Conservation (phyloP, 2,113 vertebrate species). For the Ailurus styani region DNA sequence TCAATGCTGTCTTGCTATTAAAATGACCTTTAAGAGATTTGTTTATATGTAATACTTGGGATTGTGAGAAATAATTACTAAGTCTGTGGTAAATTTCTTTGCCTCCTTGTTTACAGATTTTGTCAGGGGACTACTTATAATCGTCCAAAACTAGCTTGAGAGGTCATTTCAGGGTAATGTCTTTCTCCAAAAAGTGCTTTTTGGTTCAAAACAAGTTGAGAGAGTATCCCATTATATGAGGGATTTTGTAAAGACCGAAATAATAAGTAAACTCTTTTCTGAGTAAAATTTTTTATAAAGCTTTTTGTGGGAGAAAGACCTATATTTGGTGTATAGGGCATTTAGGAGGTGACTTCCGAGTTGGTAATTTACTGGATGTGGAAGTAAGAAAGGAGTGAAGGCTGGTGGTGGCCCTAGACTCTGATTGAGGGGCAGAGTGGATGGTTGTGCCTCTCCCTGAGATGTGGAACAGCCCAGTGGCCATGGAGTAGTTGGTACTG, state of each 20-base stretch:
- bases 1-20: not conserved
- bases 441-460: not conserved
- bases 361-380: not conserved
- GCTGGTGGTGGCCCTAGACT: not conserved
- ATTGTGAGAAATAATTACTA: slow-evolving; percentile 46
- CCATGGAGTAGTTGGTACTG: not conserved
- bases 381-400: not conserved
- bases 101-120: slow-evolving; percentile 33
- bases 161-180: slow-evolving; percentile 63
- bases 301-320: not conserved
- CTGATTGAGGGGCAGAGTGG: no score
- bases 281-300: not conserved
- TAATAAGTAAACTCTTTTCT: not conserved
- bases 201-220: slow-evolving; percentile 56
- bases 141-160: slow-evolving; percentile 36
- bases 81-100: slow-evolving; percentile 39
- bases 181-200: slow-evolving; percentile 52
- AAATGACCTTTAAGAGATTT: not conserved
- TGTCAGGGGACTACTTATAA: slow-evolving; percentile 53
- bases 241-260: slow-evolving; percentile 28
- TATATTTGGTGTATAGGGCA: not conserved
- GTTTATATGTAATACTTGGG: not conserved
- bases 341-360: not conserved
- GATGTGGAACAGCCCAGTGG: not conserved
- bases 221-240: not conserved